Conservation (phyloP, 1,140 invertebrate genomes). For the Caenorhabditis remanei region DNA sequence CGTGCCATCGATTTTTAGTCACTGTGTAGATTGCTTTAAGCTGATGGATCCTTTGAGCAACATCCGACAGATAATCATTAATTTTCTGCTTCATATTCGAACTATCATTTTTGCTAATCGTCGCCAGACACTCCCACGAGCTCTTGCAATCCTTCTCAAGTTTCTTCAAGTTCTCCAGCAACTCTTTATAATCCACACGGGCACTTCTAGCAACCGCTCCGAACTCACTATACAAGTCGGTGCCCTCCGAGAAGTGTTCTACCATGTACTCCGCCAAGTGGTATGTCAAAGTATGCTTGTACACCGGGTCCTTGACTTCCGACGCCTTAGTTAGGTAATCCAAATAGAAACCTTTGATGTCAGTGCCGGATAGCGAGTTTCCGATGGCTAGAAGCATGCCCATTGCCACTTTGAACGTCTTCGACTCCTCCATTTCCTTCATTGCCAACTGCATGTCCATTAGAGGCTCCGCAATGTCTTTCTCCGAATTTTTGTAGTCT, state of each 20-base stretch:
- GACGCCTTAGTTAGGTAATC: slow-evolving; percentile 97
- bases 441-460: slow-evolving; percentile 98
- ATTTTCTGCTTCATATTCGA: slow-evolving; percentile 80
- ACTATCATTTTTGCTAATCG: slow-evolving; percentile 79
- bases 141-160: slow-evolving; percentile 95
- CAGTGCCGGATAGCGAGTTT: slow-evolving; percentile 94
- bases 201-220: slow-evolving; percentile 92
- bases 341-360: slow-evolving; percentile 96
- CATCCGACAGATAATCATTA: slow-evolving; percentile 94
- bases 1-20: slow-evolving; percentile 91
- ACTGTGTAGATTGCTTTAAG: slow-evolving; percentile 89
- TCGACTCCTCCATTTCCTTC: slow-evolving; percentile 88
- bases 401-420: slow-evolving; percentile 93
- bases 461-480: slow-evolving; percentile 96
- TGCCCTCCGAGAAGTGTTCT: slow-evolving; percentile 91
- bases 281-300: slow-evolving; percentile 96
- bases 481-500: slow-evolving; percentile 95
- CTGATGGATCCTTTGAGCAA: slow-evolving; percentile 95
- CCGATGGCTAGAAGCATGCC: slow-evolving; percentile 93
- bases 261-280: slow-evolving; percentile 97
- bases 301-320: slow-evolving; percentile 91
- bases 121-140: slow-evolving; percentile 95
- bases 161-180: slow-evolving; percentile 87
- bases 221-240: slow-evolving; percentile 96
- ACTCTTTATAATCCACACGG: slow-evolving; percentile 74